phyloP scores from a whole-genome alignment of 2,888 invertebrate species.

The Caradrina clavipalpis region DNA sequence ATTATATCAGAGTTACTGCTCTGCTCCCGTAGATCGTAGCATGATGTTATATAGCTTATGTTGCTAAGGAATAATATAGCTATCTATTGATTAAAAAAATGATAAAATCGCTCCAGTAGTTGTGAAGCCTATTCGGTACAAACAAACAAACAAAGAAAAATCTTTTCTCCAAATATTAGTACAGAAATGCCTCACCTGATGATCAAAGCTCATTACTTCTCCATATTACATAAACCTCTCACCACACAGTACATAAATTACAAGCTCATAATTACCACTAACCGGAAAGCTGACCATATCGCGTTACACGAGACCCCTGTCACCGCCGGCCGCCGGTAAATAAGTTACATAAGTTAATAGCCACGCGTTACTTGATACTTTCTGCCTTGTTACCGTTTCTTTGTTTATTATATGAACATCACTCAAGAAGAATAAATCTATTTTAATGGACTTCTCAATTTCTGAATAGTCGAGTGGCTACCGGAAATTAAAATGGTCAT shows the following conservation, averaged over 20 bases:
- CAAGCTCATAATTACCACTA: not conserved
- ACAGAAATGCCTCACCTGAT: no score
- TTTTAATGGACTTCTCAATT: slow-evolving; percentile 56
- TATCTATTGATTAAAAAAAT: no score
- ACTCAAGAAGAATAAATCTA: slow-evolving; percentile 46
- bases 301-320: slow-evolving; percentile 2
- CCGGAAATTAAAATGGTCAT: slow-evolving; percentile 63
- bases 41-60: no score
- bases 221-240: not conserved
- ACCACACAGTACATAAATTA: not conserved
- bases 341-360: slow-evolving; percentile 29
- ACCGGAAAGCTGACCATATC: not conserved
- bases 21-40: no score
- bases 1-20: no score
- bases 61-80: no score
- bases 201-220: not conserved
- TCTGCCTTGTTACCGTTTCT: slow-evolving; percentile 5
- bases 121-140: no score
- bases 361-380: slow-evolving; percentile 8
- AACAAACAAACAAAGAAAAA: no score
- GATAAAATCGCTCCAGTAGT: no score
- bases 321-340: not conserved
- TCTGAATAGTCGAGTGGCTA: slow-evolving; percentile 44
- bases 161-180: no score
- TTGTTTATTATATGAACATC: slow-evolving; percentile 38